Evolutionary conservation across 2,888 invertebrate genomes (phyloP).

Genomic region (Xestobium rufovillosum): DNA sequence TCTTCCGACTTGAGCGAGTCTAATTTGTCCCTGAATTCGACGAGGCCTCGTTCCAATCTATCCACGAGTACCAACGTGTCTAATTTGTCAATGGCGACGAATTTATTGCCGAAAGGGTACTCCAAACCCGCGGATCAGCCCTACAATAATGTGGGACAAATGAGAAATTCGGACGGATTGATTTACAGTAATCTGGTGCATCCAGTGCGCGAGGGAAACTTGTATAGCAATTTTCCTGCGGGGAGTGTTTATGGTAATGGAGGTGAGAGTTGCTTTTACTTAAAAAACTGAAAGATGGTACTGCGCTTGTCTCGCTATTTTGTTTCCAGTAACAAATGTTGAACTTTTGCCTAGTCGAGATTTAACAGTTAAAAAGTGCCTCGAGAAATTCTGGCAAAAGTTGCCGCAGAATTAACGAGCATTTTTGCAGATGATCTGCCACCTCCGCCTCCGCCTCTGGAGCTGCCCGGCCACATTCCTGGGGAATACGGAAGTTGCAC

Average conservation of each 20-base stretch:
- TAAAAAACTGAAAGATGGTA: neutral
- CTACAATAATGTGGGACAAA: constrained; percentile 38
- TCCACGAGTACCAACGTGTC: constrained; percentile 8
- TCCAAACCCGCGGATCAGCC: constrained; percentile 34
- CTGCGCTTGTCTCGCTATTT: neutral
- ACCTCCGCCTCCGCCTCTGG: constrained; percentile 53
- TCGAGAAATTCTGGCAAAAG: no score
- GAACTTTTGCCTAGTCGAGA: no score
- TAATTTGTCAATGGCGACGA: neutral
- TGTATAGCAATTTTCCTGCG: constrained; percentile 52
- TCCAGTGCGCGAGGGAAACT: constrained; percentile 37
- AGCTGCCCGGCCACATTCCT: constrained; percentile 42
- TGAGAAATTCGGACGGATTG: constrained; percentile 43
- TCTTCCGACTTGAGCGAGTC: constrained; percentile 5
- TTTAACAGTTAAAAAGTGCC: no score
- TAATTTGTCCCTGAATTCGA: constrained; percentile 11
- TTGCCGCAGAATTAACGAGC: no score
- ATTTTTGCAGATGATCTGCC: constrained; percentile 51
- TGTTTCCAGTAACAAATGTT: no score
- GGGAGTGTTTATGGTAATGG: constrained; percentile 34
- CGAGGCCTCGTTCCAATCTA: constrained; percentile 13
- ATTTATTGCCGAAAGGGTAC: constrained; percentile 28
- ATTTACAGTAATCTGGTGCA: constrained; percentile 50
- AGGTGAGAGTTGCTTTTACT: constrained; percentile 25
- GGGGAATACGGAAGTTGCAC: constrained; percentile 42